These are phyloP conservation scores for Uloborus diversus DNA, from an alignment of 1,140 invertebrate genomes.

Conservation along the genomic window DNA sequence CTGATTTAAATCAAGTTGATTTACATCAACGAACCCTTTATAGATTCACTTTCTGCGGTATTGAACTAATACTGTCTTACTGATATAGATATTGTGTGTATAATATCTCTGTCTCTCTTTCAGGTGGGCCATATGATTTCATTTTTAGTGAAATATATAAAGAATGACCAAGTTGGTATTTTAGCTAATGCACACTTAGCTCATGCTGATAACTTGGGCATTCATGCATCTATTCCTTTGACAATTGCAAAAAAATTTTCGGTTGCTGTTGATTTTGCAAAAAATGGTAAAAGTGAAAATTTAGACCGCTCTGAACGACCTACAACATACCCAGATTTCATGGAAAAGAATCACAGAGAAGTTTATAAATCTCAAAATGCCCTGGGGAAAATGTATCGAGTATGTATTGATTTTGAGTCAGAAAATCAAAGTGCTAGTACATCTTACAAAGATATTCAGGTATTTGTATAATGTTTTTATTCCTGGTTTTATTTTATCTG, in stretches of 20 bases:
- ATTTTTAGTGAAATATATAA: conserved; percentile 61
- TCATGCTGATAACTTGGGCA: conserved; percentile 60
- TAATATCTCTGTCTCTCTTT: neutral
- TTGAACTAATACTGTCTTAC: too few relatives aligned
- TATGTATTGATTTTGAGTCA: conserved; percentile 22
- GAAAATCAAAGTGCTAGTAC: conserved; percentile 28
- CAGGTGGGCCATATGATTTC: conserved; percentile 38
- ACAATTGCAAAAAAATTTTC: conserved; percentile 60
- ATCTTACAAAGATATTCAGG: conserved; percentile 18
- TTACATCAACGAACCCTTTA: too few relatives aligned
- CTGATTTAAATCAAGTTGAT: too few relatives aligned
- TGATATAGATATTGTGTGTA: neutral
- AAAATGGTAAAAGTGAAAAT: conserved; percentile 57
- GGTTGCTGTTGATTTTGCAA: conserved; percentile 61
- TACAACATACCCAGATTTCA: conserved; percentile 61
- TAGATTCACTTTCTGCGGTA: too few relatives aligned
- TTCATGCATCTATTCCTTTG: conserved; percentile 58
- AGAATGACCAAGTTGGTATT: conserved; percentile 61
- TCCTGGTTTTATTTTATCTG: too few relatives aligned
- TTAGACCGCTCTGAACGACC: conserved; percentile 49
- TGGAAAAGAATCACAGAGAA: conserved; percentile 59
- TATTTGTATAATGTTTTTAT: too few relatives aligned
- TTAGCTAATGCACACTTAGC: conserved; percentile 61
- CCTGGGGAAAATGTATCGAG: conserved; percentile 49
- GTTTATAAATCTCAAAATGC: conserved; percentile 52